Conservation (phyloP, 1,140 invertebrate species). For the Parapsyche elsis region DNA sequence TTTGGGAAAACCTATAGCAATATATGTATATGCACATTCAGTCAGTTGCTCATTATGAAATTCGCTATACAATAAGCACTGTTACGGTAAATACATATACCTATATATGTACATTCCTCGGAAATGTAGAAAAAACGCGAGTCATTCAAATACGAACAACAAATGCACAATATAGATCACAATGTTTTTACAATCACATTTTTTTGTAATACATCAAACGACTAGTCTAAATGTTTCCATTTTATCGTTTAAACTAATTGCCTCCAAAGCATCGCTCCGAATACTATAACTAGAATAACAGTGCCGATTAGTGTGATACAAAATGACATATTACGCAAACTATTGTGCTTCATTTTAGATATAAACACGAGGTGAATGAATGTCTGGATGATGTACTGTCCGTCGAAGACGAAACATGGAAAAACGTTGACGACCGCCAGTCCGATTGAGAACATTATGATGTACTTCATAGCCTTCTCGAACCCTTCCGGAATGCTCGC, state of each 20-base stretch:
- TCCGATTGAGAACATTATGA: constrained; percentile 91
- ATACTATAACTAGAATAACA: constrained; percentile 52
- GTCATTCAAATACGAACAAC: neutral
- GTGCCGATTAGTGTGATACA: constrained; percentile 54
- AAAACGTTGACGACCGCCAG: constrained; percentile 92
- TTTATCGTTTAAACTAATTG: constrained; percentile 49
- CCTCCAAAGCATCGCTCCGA: constrained; percentile 54
- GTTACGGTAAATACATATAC: too few relatives aligned
- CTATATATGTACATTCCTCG: too few relatives aligned
- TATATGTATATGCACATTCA: too few relatives aligned
- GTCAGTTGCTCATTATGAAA: too few relatives aligned
- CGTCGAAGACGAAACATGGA: constrained; percentile 94
- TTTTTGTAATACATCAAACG: constrained; percentile 19
- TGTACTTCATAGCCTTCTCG: constrained; percentile 80
- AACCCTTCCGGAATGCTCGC: constrained; percentile 69
- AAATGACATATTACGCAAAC: constrained; percentile 53
- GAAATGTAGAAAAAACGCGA: too few relatives aligned
- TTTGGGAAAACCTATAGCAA: too few relatives aligned
- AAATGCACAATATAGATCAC: constrained; percentile 7
- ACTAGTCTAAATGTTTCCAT: constrained; percentile 19
- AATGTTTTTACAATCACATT: constrained; percentile 13
- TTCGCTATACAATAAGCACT: too few relatives aligned
- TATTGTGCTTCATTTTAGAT: constrained; percentile 54
- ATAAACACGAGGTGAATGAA: constrained; percentile 53
- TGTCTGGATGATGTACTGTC: constrained; percentile 77